phyloP scores from a whole-genome alignment of 2,888 invertebrate genomes.

The Agelastica alni region DNA sequence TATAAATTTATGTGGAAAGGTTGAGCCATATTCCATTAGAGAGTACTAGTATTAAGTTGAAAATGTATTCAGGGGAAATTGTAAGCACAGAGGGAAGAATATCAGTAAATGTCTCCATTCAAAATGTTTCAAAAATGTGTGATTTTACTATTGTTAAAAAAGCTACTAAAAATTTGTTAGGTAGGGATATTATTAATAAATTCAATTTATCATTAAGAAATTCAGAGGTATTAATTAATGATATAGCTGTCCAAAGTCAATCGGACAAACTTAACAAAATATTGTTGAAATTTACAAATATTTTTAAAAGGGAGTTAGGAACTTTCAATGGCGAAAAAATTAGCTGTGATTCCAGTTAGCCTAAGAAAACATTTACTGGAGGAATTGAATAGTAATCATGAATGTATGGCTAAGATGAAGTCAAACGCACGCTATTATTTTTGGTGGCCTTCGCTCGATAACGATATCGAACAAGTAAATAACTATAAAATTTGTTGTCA shows the following conservation, averaged over 20 bases:
- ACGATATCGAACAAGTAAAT: conserved; percentile 1
- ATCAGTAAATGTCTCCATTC: neutral
- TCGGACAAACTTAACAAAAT: neutral
- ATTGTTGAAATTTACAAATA: conserved; percentile 3
- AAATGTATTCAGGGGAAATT: conserved; percentile 1
- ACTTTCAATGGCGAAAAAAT: conserved; percentile 11
- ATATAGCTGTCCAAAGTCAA: conserved; percentile 1
- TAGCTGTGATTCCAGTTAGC: conserved; percentile 21
- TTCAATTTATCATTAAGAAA: neutral
- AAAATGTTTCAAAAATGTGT: conserved; percentile 2
- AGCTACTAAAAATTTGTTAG: conserved; percentile 7
- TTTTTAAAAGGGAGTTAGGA: conserved; percentile 17
- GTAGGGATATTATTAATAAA: neutral
- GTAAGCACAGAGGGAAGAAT: neutral
- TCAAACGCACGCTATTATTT: conserved; percentile 17
- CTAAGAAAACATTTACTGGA: conserved; percentile 20
- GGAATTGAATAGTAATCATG: conserved; percentile 30
- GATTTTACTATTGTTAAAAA: conserved; percentile 1
- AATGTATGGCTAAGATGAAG: conserved; percentile 21
- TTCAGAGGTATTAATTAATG: conserved; percentile 2
- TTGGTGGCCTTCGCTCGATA: conserved; percentile 16
- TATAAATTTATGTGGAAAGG: neutral
- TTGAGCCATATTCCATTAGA: conserved; percentile 1
- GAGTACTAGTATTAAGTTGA: neutral
- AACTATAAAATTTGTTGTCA: conserved; percentile 1